Conservation (phyloP, 2,797 vertebrate genomes). For the Myiothlypis chrysogaster region DNA sequence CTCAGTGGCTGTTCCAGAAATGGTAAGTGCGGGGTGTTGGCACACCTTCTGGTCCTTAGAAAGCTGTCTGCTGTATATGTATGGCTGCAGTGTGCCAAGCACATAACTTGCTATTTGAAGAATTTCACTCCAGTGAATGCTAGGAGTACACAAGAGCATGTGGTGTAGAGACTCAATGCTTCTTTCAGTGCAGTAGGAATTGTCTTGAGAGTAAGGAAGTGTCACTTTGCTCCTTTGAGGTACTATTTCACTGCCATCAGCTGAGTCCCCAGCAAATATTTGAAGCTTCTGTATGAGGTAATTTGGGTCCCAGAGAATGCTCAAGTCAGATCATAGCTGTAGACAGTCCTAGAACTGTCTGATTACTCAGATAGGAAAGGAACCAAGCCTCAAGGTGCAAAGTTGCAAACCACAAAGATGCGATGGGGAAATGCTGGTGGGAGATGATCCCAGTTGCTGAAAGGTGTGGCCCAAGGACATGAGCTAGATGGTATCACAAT, state of each 20-base stretch:
- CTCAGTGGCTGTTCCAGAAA: not conserved
- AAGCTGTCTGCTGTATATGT: not conserved
- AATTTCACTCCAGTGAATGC: not conserved
- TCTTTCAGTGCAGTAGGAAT: not conserved
- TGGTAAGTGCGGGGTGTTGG: not conserved
- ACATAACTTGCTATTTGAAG: not conserved
- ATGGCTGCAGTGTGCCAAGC: not conserved
- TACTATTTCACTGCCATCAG: not conserved
- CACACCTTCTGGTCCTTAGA: not conserved
- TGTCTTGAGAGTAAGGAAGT: not conserved
- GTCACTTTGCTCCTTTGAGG: not conserved
- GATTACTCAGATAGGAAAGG: not conserved
- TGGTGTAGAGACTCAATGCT: not conserved
- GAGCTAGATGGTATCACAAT: not conserved
- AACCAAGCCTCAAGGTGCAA: not conserved
- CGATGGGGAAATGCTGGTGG: not conserved
- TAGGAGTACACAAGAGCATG: not conserved
- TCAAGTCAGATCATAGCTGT: not conserved
- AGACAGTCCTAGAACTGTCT: not conserved
- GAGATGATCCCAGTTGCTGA: not conserved
- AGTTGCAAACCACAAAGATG: not conserved
- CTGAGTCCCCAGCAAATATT: not conserved
- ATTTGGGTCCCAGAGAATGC: not conserved
- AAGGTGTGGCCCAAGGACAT: not conserved
- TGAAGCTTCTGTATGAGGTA: not conserved